Conservation (phyloP, 1,140 invertebrate species). For the Eciton burchellii region DNA sequence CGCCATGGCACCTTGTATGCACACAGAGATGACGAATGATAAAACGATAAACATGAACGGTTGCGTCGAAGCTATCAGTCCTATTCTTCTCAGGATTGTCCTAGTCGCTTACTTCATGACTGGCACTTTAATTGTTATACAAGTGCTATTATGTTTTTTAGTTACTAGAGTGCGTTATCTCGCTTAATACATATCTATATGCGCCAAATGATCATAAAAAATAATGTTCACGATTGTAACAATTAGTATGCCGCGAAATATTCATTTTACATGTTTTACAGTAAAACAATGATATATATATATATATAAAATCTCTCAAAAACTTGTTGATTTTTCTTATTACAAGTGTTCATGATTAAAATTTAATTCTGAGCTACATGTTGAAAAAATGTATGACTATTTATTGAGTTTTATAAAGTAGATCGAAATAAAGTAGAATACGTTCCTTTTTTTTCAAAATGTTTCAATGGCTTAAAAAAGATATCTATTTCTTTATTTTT, state of each 20-base stretch:
- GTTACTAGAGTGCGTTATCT: slow-evolving; percentile 73
- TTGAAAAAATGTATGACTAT: not conserved
- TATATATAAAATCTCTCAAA: too few species aligned
- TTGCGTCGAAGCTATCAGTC: slow-evolving; percentile 75
- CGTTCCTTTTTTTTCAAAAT: too few species aligned
- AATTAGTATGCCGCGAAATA: not conserved
- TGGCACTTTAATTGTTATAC: slow-evolving; percentile 72
- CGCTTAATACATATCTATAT: not conserved
- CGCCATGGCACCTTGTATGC: slow-evolving; percentile 73
- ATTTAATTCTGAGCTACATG: too few species aligned
- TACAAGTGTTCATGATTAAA: too few species aligned
- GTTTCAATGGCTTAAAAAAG: too few species aligned
- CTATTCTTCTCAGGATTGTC: slow-evolving; percentile 76
- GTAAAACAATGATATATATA: not conserved
- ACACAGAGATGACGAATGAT: slow-evolving; percentile 69
- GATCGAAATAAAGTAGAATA: not conserved
- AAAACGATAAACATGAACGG: slow-evolving; percentile 79
- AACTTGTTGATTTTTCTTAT: too few species aligned
- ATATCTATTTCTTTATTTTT: not conserved
- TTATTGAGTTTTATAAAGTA: not conserved
- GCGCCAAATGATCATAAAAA: too few species aligned
- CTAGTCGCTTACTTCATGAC: slow-evolving; percentile 79
- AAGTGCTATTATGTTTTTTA: slow-evolving; percentile 74
- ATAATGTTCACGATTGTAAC: not conserved
- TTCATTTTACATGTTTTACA: slow-evolving; percentile 4